Conservation (phyloP, 2,888 invertebrate genomes). For the Tipula confusa region DNA sequence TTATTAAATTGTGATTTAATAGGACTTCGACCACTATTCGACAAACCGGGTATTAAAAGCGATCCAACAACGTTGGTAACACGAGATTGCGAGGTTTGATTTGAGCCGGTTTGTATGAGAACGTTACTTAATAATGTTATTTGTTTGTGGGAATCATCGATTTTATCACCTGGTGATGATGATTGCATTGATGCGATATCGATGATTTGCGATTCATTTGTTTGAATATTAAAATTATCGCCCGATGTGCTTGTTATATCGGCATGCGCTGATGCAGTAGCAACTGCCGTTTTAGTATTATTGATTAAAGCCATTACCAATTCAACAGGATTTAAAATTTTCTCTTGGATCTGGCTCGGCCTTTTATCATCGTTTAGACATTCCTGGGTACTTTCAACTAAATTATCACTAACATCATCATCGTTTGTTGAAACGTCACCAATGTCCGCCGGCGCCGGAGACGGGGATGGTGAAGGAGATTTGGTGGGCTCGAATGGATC, state of each 20-base stretch:
- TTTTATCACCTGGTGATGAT: neutral
- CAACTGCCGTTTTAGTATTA: constrained; percentile 38
- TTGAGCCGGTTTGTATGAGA: constrained; percentile 3
- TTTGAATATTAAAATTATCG: constrained; percentile 29
- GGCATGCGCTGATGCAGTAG: constrained; percentile 31
- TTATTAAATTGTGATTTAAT: constrained; percentile 27
- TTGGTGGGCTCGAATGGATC: constrained; percentile 91
- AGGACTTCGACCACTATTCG: constrained; percentile 13
- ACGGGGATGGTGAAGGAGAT: constrained; percentile 54
- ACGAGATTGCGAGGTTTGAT: constrained; percentile 27
- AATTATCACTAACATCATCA: constrained; percentile 32
- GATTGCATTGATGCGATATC: neutral
- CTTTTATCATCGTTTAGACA: constrained; percentile 21
- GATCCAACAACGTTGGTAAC: neutral
- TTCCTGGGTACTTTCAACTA: constrained; percentile 28
- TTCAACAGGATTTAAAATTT: constrained; percentile 57
- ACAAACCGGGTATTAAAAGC: neutral
- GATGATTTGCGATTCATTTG: constrained; percentile 13
- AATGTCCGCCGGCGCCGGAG: constrained; percentile 42
- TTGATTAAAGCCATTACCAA: constrained; percentile 58
- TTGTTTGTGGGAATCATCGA: neutral
- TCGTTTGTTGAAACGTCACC: constrained; percentile 34
- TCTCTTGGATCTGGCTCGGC: constrained; percentile 40
- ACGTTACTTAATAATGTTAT: constrained; percentile 32
- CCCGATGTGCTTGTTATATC: constrained; percentile 38